These are phyloP conservation scores for rat (Rattus norvegicus) DNA, from an alignment of 2,113 vertebrate genomes.

Conservation along the genomic window DNA sequence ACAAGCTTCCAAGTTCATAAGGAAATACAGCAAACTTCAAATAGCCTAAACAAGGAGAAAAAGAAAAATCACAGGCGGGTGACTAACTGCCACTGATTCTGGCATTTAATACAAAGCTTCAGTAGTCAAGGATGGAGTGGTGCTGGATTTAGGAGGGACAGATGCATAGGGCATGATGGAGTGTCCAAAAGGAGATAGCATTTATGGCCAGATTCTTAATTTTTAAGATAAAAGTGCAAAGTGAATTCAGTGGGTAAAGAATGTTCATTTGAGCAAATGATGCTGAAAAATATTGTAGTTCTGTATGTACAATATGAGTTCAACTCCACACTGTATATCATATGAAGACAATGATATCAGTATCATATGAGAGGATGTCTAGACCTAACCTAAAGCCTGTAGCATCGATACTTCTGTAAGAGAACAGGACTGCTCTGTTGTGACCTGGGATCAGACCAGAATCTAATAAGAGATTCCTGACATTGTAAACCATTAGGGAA, in stretches of 20 bases:
- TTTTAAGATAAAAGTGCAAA: neutral
- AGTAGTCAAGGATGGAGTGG: neutral
- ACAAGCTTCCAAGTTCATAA: neutral
- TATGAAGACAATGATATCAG: neutral
- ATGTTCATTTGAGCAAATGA: neutral
- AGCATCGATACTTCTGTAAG: neutral
- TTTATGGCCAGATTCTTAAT: neutral
- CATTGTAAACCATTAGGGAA: neutral
- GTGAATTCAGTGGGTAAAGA: neutral
- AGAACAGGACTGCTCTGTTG: neutral
- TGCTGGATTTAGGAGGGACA: neutral
- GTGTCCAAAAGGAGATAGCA: neutral
- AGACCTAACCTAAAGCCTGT: neutral
- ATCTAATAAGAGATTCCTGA: neutral
- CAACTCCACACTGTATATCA: neutral
- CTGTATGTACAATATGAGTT: neutral
- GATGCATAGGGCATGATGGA: neutral
- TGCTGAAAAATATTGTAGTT: neutral
- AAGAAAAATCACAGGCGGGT: neutral
- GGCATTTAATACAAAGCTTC: neutral
- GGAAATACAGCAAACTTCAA: neutral
- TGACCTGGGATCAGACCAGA: slow-evolving; percentile 1
- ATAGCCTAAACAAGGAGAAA: neutral
- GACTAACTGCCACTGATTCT: neutral
- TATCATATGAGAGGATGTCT: neutral